These are phyloP conservation scores for Laothoe populi DNA, from an alignment of 2,888 invertebrate genomes.

Conservation along the genomic window DNA sequence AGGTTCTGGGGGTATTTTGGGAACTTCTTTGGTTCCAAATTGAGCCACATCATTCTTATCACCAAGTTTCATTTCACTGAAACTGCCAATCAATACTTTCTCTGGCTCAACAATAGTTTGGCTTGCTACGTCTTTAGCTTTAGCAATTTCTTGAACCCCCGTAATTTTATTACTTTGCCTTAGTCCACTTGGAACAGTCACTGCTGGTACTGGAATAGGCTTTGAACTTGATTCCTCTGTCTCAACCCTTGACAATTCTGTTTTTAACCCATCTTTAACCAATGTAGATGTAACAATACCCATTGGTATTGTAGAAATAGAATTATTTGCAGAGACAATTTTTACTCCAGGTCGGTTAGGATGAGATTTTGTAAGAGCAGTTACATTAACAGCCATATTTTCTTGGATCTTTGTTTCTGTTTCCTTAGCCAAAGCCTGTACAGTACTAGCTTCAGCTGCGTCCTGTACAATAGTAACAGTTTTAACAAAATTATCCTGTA, in stretches of 20 bases:
- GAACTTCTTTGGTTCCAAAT: conserved; percentile 11
- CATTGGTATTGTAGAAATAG: not conserved
- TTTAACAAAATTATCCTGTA: not conserved
- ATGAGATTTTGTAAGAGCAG: not conserved
- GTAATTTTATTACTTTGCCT: not conserved
- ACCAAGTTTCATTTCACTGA: not conserved
- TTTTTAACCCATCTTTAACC: not conserved
- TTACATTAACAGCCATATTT: not conserved
- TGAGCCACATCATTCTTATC: not conserved
- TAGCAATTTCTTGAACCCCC: not conserved
- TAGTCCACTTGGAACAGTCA: not conserved
- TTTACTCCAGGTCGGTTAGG: not conserved
- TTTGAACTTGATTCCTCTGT: not conserved
- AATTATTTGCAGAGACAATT: not conserved
- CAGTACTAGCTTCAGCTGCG: not conserved
- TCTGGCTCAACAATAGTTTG: conserved; percentile 5
- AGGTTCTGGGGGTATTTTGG: not conserved
- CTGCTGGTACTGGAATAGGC: not conserved
- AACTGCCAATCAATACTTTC: not conserved
- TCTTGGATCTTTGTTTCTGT: not conserved
- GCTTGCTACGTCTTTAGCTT: conserved; percentile 6
- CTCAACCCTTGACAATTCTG: conserved; percentile 1
- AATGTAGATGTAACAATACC: not conserved
- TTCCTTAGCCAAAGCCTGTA: not conserved
- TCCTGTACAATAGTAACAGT: not conserved